Conservation (phyloP, 2,888 invertebrate genomes). For the Ypsolopha scabrella region DNA sequence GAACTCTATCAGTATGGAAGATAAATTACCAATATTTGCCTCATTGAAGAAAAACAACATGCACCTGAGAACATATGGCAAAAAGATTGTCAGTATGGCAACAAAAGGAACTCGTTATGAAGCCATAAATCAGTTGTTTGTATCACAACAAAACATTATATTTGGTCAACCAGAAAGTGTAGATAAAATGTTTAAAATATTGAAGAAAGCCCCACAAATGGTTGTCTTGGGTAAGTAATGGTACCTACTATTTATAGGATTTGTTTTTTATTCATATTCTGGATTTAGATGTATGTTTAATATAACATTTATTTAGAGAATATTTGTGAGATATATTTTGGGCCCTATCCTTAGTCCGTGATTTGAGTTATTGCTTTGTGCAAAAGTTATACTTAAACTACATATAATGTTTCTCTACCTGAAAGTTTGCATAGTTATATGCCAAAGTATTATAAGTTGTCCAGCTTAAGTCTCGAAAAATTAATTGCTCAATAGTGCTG, state of each 20-base stretch:
- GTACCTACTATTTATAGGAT: not conserved
- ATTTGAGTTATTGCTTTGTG: too few relatives aligned
- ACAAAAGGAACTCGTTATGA: constrained; percentile 77
- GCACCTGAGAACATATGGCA: constrained; percentile 76
- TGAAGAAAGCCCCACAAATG: constrained; percentile 79
- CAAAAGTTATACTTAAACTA: too few relatives aligned
- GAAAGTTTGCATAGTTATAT: too few relatives aligned
- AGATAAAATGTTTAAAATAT: constrained; percentile 71
- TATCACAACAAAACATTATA: constrained; percentile 74
- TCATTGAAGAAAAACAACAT: constrained; percentile 75
- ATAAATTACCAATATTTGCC: constrained; percentile 74
- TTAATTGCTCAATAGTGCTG: not conserved
- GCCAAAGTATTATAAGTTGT: too few relatives aligned
- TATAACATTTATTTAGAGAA: too few relatives aligned
- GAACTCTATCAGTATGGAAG: constrained; percentile 77
- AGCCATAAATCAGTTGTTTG: constrained; percentile 73
- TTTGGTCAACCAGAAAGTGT: constrained; percentile 78
- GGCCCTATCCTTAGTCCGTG: too few relatives aligned
- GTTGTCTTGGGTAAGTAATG: constrained; percentile 73
- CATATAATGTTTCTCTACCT: too few relatives aligned
- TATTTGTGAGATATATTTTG: too few relatives aligned
- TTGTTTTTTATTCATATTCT: too few relatives aligned
- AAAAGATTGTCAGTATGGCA: constrained; percentile 74
- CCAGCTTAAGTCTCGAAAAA: too few relatives aligned
- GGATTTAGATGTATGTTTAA: too few relatives aligned